Base-by-base conservation (phyloP, 1,140 invertebrate genomes). In the Chironomus tepperi region DNA sequence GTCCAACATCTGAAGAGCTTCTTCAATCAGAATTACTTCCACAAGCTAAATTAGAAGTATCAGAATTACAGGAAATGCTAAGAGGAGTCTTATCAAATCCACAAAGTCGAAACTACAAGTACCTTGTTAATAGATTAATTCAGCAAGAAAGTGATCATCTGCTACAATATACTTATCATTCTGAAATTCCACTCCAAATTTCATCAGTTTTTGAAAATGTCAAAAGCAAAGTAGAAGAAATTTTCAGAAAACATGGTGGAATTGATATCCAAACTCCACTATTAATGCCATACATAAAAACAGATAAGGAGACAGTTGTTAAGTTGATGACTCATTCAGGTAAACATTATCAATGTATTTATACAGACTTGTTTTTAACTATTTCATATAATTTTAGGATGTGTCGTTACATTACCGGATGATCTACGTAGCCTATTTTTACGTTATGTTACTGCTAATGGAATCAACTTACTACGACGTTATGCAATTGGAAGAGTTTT, bases 401-500 rank as follows among this genome's bases (percentile, higher is more conserved):
- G 87, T 75, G 87, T 97, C 9, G 91, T 96, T 34, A 87, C 88
- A 34, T 80, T 96, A 73, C 93, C 94, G 0, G 89, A 91, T 79
- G 91, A 94, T 82, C 83, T 94, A 47, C 84, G 89, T 73, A 87
- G 90, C 7, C 88, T 91, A 74, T 91, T 96, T 87, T 95, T 90
- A 0, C 85, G 93, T 73, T 93, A 91, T 80, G 84, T 94, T n/a
- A 93, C 91, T 0, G 90, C 91, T 83, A 91, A 91, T 79, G 89
- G 90, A 15, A 89, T 96, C 1, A 89, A 87, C 73, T 86, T 88
- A 75, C 84, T 97, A 75, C 91, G 94, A 78, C 86, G 96, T 77
- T 98, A 94, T 80, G 87, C 89, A 3, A 89, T 98, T 16, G 93
- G 94, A 77, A 87, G 90, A 76, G 94, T 98, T 2, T 98, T 90